Evolutionary conservation across 2,888 invertebrate species (phyloP), one percentile per base, ranked within the genome.

Genomic region (Epistrophe eligans): DNA sequence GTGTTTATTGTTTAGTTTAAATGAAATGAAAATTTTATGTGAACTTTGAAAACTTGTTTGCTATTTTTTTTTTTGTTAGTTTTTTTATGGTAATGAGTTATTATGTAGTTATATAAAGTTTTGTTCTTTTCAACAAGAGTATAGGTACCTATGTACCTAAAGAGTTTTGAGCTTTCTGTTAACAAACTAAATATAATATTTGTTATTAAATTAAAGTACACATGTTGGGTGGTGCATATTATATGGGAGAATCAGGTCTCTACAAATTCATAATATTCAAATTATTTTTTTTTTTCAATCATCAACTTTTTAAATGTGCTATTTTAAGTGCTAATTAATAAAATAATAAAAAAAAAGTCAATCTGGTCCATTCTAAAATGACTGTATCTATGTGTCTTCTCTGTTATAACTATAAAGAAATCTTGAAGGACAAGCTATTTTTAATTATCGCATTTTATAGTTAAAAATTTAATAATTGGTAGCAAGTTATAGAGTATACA

Each of bases 81-180:
- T n/a, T 24, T 72, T 50, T 60, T 67, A 74, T 70, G 74, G 74
- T 70, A 76, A 81, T 76, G 55, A 76, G 55, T 38, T 13, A 9
- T 52, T 48, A 48, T 4, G 9, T 48, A 48, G n/a, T 43, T 58
- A 80, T 58, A 80, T 43, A 40, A 28, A 17, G 24, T 40, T 48
- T 24, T 15, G 55, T 55, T 55, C 55, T 55, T 24, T 15, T 28
- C 15, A 28, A 13, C 17, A 24, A 24, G 11, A 19, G 19, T 6
- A 50, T 6, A 4, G 4, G 19, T 13, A 52, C 2, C 24, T 5
- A n/a, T 52, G 43, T 67, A 24, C 24, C 2, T 24, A 24, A 24
- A 24, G 24, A 24, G 48, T 15, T 50, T 4, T 4, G 9, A 11
- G 10, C 8, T 60, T 70, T 70, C 19, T 57, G 19, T 24, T 4